These are phyloP conservation scores for Yponomeuta plumbellus DNA, from an alignment of 2,888 invertebrate genomes.

Conservation along the genomic window DNA sequence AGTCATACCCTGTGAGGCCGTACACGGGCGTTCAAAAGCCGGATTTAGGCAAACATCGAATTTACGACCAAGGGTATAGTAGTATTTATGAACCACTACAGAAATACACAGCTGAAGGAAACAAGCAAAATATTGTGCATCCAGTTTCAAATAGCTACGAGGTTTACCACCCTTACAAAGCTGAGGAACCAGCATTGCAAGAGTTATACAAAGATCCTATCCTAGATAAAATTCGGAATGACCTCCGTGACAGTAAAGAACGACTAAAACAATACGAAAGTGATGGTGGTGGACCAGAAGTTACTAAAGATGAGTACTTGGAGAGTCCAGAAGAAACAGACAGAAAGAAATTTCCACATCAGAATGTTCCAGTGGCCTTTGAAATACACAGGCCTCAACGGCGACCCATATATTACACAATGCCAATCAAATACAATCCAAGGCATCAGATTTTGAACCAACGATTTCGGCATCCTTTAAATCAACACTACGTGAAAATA, in stretches of 20 bases:
- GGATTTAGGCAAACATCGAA: conserved; percentile 49
- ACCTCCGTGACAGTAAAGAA: conserved; percentile 47
- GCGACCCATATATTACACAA: conserved; percentile 55
- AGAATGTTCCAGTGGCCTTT: conserved; percentile 47
- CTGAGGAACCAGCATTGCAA: conserved; percentile 54
- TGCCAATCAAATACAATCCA: conserved; percentile 33
- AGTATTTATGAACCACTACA: conserved; percentile 44
- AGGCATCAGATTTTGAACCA: conserved; percentile 53
- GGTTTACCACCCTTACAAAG: conserved; percentile 63
- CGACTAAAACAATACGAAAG: conserved; percentile 54
- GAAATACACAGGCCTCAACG: conserved; percentile 60
- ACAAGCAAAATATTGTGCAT: conserved; percentile 29
- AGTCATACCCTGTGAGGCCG: conserved; percentile 51
- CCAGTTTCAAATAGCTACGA: conserved; percentile 54
- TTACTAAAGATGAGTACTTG: conserved; percentile 53
- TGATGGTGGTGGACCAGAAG: conserved; percentile 49
- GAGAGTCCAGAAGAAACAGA: conserved; percentile 57
- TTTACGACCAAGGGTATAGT: conserved; percentile 39
- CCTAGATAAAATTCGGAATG: conserved; percentile 49
- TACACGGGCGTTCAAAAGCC: conserved; percentile 44
- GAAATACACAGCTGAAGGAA: conserved; percentile 40
- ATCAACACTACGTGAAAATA: conserved; percentile 59
- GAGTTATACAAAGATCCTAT: conserved; percentile 57
- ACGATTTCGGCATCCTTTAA: conserved; percentile 62
- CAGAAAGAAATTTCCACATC: conserved; percentile 50